Base-by-base conservation (phyloP, 2,888 invertebrate genomes). In the Troides oblongomaculatus region DNA sequence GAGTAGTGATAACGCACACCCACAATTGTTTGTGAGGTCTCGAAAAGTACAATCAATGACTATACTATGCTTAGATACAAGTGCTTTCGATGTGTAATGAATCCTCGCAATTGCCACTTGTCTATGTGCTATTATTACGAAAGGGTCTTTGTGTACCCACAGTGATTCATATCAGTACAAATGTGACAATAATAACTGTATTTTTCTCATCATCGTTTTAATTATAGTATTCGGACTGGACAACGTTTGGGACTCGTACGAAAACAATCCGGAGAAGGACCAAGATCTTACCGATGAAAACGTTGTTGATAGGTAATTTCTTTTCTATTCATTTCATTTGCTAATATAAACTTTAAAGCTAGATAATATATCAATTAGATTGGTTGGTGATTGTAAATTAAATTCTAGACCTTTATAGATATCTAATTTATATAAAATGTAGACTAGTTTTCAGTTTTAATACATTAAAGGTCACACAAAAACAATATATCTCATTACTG, bases 181-280 rank as follows among this genome's bases (percentile, higher is more conserved):
- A 50, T 39, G 43, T 23, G 21, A 43, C 50, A 63, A 25, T 62
- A 39, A 30, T 60, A 18, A 18, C 46, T 36, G 50, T 56, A 64
- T 30, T 12, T 12, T 68, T 63, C 50, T 63, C 7, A 70, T 63
- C 23, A 39, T 66, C 18, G 50, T 69, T 59, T 68, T 69, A 74
- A 75, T 80, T 80, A 64, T 86, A 93, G 92, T 88, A 69, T 86
- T 87, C 74, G 88, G 88, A n/a, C 75, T 89, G 82, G 92, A 93
- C 74, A 92, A 92, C 80, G 89, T 92, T 79, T 88, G 92, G 89
- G 93, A 93, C 69, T 84, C 84, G 75, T 79, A 92, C 59, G 93
- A 91, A 64, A 77, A 82, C 53, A 80, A 88, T 1, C 84, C 89
- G 18, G 91, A 92, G 70, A 85, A 86, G 75, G 89, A 91, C 10